These are phyloP conservation scores for Amblyteles armatorius DNA, from an alignment of 2,888 invertebrate species.

Conservation along the genomic window DNA sequence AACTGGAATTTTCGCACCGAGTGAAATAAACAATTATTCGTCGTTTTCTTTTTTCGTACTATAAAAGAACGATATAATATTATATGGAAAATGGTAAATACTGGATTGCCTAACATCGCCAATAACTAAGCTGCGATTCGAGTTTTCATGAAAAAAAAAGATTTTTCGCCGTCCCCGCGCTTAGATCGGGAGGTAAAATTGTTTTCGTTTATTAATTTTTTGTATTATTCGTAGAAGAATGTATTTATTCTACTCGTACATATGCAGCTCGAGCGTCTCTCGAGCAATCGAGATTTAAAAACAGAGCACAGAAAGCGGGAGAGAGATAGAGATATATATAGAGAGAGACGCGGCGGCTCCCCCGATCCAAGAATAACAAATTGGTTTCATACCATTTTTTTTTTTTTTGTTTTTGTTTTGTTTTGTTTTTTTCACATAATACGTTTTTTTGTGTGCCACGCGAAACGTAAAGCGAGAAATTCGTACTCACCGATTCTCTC, in stretches of 20 bases:
- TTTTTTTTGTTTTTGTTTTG: slow-evolving; percentile 34
- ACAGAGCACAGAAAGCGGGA: slow-evolving; percentile 36
- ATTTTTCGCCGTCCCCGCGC: neutral
- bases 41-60: slow-evolving; percentile 10
- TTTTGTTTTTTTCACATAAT: slow-evolving; percentile 48
- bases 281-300: slow-evolving; percentile 40
- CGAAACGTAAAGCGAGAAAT: slow-evolving; percentile 34
- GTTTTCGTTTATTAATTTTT: neutral
- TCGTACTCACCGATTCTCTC: slow-evolving; percentile 28
- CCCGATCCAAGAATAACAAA: slow-evolving; percentile 49
- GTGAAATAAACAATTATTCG: slow-evolving; percentile 68
- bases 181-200: neutral
- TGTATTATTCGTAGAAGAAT: slow-evolving; percentile 66
- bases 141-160: neutral
- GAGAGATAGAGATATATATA: slow-evolving; percentile 30
- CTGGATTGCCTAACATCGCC: slow-evolving; percentile 77
- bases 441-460: slow-evolving; percentile 44
- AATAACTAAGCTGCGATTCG: slow-evolving; percentile 32
- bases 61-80: slow-evolving; percentile 77
- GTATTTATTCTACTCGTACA: slow-evolving; percentile 70
- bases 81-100: slow-evolving; percentile 76
- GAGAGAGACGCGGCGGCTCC: slow-evolving; percentile 2
- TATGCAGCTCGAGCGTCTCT: slow-evolving; percentile 36
- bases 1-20: too few relatives aligned
- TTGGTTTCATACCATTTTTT: slow-evolving; percentile 70